Base-by-base conservation (phyloP, 2,113 vertebrate genomes). In the Corythoichthys haematopterus region DNA sequence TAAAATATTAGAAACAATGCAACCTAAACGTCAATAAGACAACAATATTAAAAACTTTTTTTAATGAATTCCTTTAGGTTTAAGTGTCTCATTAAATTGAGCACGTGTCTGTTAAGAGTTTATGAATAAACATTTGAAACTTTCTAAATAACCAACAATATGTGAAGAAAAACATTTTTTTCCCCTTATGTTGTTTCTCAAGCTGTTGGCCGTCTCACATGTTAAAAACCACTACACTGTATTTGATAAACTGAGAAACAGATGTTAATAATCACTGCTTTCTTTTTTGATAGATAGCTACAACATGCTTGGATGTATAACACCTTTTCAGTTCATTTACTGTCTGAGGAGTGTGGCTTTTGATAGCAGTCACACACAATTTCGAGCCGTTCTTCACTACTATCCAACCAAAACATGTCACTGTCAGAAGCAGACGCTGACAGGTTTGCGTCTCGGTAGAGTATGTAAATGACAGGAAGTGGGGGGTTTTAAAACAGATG, bases 401-500 rank as follows among this genome's bases (percentile, higher is more conserved):
- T 70, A 66, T 82, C 65, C 66, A 79, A 74, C 43, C 63, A 57
- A 73, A 77, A 80, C 74, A 70, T 36, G 50, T 69, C 35, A 36
- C 40, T 45, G 63, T 57, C 68, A 15, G 58, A 59, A 52, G 36
- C 7, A 53, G 58, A 9, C 66, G 33, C 46, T 28, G 14, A 6
- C 65, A 37, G 69, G 64, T 61, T 36, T 14, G 45, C 2, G 71
- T 72, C 80, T 74, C 69, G 14, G 1, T 65, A 74, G 76, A 57
- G 28, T 65, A 68, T 33, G 16, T 13, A 20, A 65, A 47, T n/a
- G 38, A 65, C 43, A 72, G 64, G 47, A 80, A 52, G 60, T 38
- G n/a, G 36, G 36, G 8, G 16, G 53, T 66, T 79, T 74, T 57
- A 65, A 77, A 69, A 48, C 20, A 60, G 61, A 71, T 50, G 62